A percentile compares a stretch with the other conserved stretches of the same genome.
These are phyloP conservation scores for Aplocera efformata DNA, from an alignment of 2,888 invertebrate species.

Conservation along the genomic window DNA sequence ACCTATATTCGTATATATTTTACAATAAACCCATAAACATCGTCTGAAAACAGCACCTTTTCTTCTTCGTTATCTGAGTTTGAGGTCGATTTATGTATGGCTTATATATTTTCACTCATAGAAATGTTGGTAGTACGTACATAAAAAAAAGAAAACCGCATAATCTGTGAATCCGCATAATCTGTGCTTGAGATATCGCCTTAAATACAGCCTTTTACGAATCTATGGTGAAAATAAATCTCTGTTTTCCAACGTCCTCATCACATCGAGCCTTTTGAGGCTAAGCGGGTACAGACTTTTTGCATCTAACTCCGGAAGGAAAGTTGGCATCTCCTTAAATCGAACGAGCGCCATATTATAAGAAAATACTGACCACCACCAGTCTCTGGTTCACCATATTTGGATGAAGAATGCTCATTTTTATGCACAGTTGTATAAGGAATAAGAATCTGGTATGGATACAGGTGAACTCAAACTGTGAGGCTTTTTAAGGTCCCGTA, in stretches of 20 bases:
- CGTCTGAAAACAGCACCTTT: too few relatives aligned
- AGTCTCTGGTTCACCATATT: constrained; percentile 56
- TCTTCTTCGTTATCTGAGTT: too few relatives aligned
- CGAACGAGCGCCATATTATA: constrained; percentile 57
- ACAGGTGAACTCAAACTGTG: constrained; percentile 43
- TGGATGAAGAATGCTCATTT: constrained; percentile 60
- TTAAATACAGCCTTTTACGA: constrained; percentile 4
- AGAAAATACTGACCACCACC: constrained; percentile 68
- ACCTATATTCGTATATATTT: too few relatives aligned
- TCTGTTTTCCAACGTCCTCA: constrained; percentile 12
- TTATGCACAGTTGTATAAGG: constrained; percentile 54
- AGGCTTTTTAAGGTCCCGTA: constrained; percentile 36
- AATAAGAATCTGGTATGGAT: constrained; percentile 52
- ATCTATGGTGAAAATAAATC: constrained; percentile 16
- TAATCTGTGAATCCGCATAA: too few relatives aligned
- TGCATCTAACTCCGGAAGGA: constrained; percentile 69
- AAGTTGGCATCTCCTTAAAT: constrained; percentile 68
- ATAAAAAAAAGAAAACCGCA: too few relatives aligned
- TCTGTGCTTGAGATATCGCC: neutral
- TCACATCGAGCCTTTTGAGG: constrained; percentile 11
- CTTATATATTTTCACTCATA: too few relatives aligned
- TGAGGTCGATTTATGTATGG: too few relatives aligned
- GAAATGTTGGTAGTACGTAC: too few relatives aligned
- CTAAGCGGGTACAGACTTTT: constrained; percentile 41
- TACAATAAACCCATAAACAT: too few relatives aligned